Base-by-base conservation (phyloP, 2,888 invertebrate species). In the Aethes cnicana region DNA sequence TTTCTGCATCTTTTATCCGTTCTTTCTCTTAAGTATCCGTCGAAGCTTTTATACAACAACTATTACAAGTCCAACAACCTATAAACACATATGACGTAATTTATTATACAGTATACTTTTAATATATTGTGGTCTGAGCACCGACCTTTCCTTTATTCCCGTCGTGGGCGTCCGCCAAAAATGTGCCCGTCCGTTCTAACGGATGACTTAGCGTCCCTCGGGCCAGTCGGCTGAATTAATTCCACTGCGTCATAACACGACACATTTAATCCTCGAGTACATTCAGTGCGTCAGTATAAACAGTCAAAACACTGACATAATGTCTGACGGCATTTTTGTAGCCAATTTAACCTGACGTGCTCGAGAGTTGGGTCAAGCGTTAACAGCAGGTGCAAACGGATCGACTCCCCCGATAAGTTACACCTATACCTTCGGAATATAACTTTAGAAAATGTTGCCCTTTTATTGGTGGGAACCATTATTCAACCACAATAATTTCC, bases 121-220 rank as follows among this genome's bases (percentile, higher is more conserved):
- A n/a, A n/a, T n/a, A n/a, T n/a, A n/a, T n/a, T n/a, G n/a, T n/a
- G n/a, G n/a, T n/a, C 9, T 12, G 36, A 26, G 7, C 16, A 9
- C 16, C 8, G 11, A 36, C 14, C 21, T 17, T n/a, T n/a, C n/a
- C n/a, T 30, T 43, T 17, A 16, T 48, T 18, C 18, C 5, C 6
- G 8, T 58, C 43, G 28, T 75, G 76, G 76, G 63, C 56, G 26
- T 42, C 18, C 50, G 74, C 77, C 77, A 77, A 75, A 67, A 62
- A 64, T 58, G 54, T 52, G 53, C 23, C 49, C 43, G 46, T 47
- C 39, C 20, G 16, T 49, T 11, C 18, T 33, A 41, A 43, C 44
- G 25, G 12, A 32, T 32, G 20, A 23, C 41, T 39, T 4, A 42
- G 23, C 33, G 43, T 32, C 43, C 55, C 59, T 25, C 49, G 11